These are phyloP conservation scores for Elysia crispata DNA, from an alignment of 2,888 invertebrate species.

Conservation along the genomic window DNA sequence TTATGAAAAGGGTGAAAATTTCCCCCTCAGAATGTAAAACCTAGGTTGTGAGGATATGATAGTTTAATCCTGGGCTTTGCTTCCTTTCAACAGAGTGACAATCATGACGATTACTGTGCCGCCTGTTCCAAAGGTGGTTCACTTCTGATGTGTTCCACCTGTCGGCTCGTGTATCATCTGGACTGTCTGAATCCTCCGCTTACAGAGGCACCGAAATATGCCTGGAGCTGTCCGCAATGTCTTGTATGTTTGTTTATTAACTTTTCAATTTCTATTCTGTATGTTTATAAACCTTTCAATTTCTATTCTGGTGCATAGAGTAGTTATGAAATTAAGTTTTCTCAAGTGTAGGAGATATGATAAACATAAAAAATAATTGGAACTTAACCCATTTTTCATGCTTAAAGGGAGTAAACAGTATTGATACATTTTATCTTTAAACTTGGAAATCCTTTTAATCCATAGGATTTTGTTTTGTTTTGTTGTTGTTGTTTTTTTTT, in stretches of 20 bases:
- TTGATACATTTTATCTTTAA: too few relatives aligned
- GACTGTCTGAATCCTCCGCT: constrained; percentile 60
- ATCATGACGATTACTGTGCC: constrained; percentile 58
- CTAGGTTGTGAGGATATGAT: too few relatives aligned
- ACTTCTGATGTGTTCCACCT: constrained; percentile 68
- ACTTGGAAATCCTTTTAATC: too few relatives aligned
- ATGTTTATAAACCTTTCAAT: neutral
- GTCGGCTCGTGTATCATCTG: constrained; percentile 66
- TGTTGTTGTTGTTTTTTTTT: too few relatives aligned
- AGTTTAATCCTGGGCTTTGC: neutral
- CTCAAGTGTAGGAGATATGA: too few relatives aligned
- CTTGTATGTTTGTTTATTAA: constrained; percentile 60
- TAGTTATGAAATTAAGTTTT: neutral
- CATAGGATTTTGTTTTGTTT: too few relatives aligned
- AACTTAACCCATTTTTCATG: too few relatives aligned
- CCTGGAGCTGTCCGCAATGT: constrained; percentile 74
- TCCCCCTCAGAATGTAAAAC: too few relatives aligned
- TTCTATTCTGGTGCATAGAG: neutral
- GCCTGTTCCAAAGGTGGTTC: constrained; percentile 65
- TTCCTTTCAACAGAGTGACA: constrained; percentile 38
- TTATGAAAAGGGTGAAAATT: too few relatives aligned
- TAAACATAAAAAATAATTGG: too few relatives aligned
- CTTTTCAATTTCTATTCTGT: neutral
- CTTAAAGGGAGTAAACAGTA: too few relatives aligned
- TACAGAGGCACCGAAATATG: constrained; percentile 57